Evolutionary conservation across 1,140 invertebrate genomes (phyloP).

Genomic region (Teleopsis dalmanni): DNA sequence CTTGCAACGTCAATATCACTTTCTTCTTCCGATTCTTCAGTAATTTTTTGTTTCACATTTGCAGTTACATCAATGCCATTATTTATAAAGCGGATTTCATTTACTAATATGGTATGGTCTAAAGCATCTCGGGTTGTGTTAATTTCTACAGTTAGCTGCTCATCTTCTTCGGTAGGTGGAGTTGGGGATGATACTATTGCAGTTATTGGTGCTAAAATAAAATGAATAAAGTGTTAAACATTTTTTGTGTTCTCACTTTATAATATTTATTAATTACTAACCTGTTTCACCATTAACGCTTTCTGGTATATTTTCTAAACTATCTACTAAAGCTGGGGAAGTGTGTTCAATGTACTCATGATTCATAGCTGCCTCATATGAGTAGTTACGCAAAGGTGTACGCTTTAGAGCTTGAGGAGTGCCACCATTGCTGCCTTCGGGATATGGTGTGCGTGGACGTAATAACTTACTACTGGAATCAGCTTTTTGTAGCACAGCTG

Average conservation of each 20-base stretch:
- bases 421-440: slow-evolving; percentile 29
- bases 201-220: neutral
- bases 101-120: slow-evolving; percentile 33
- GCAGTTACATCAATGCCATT: slow-evolving; percentile 41
- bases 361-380: slow-evolving; percentile 36
- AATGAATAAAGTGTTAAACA: too few species aligned
- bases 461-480: slow-evolving; percentile 18
- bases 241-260: too few species aligned
- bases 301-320: slow-evolving; percentile 32
- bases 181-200: slow-evolving; percentile 23
- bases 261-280: neutral
- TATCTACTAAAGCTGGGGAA: slow-evolving; percentile 30
- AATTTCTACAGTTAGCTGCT: slow-evolving; percentile 35
- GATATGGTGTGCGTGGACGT: slow-evolving; percentile 32
- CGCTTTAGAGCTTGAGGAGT: slow-evolving; percentile 30
- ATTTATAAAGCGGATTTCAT: slow-evolving; percentile 41
- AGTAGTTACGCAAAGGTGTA: slow-evolving; percentile 34
- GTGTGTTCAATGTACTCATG: slow-evolving; percentile 30
- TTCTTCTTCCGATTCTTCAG: neutral
- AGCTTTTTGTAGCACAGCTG: slow-evolving; percentile 2
- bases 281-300: slow-evolving; percentile 13
- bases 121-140: slow-evolving; percentile 29
- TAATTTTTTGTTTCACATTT: slow-evolving; percentile 19
- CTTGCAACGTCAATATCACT: neutral
- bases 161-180: slow-evolving; percentile 36